These are phyloP conservation scores for Liposcelis brunnea DNA, from an alignment of 2,888 invertebrate genomes.

Conservation along the genomic window DNA sequence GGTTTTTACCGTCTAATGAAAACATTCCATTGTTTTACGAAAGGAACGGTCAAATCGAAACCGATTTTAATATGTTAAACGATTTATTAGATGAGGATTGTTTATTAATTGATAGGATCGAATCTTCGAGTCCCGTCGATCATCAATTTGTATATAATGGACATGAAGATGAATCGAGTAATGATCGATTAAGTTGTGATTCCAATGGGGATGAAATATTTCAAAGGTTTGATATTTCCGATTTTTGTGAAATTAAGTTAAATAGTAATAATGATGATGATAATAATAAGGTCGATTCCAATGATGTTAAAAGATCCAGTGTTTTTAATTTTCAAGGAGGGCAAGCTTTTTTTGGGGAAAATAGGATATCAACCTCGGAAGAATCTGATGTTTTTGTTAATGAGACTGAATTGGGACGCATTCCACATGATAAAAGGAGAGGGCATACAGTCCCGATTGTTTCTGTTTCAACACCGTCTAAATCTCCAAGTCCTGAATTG, in stretches of 20 bases:
- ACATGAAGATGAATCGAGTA: too few relatives aligned
- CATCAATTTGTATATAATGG: too few relatives aligned
- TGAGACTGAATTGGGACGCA: neutral
- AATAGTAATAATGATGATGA: neutral
- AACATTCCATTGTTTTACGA: slow-evolving; percentile 3
- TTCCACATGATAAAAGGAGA: neutral
- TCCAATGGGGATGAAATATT: too few relatives aligned
- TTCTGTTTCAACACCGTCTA: slow-evolving; percentile 1
- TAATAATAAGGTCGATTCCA: neutral
- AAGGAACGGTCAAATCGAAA: slow-evolving; percentile 3
- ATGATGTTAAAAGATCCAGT: neutral
- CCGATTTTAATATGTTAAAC: neutral
- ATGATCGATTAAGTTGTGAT: too few relatives aligned
- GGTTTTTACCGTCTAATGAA: neutral
- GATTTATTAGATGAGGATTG: too few relatives aligned
- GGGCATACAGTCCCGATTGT: neutral
- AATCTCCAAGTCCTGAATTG: slow-evolving; percentile 2
- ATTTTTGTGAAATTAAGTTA: slow-evolving; percentile 1
- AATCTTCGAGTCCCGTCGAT: neutral
- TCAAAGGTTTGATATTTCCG: too few relatives aligned
- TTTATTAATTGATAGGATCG: neutral
- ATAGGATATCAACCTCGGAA: neutral
- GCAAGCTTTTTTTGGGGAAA: slow-evolving; percentile 1
- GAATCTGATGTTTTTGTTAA: neutral
- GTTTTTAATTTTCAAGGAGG: slow-evolving; percentile 5